Conservation (phyloP, 1,140 invertebrate genomes). For the Eriosoma lanigerum region DNA sequence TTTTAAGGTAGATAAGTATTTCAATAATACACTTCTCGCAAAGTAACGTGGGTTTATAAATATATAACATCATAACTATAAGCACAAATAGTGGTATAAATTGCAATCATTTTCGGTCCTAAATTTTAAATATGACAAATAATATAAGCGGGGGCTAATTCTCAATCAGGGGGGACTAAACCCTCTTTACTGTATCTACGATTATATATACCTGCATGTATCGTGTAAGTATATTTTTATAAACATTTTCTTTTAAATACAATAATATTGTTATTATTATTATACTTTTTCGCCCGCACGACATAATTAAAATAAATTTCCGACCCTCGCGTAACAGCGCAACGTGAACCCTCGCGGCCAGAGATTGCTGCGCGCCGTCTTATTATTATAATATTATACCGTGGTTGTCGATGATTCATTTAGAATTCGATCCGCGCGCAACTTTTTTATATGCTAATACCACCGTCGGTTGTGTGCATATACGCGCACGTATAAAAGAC, state of each 20-base stretch:
- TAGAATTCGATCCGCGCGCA: constrained; percentile 4
- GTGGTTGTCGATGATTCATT: constrained; percentile 35
- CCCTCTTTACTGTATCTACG: no score
- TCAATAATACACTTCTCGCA: no score
- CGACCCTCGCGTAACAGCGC: background rate
- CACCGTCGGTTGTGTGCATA: background rate
- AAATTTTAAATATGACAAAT: no score
- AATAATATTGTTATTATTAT: background rate
- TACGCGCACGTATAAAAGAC: background rate
- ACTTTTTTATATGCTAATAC: constrained; percentile 41
- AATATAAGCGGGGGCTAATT: no score
- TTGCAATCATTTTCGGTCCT: no score
- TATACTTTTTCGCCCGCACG: background rate
- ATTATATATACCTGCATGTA: no score
- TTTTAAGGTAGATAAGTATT: no score
- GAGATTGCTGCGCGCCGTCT: background rate
- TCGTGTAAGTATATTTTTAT: background rate
- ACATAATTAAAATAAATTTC: constrained; percentile 45
- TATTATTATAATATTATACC: background rate
- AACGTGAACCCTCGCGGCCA: constrained; percentile 4
- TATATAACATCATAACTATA: no score
- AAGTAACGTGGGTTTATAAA: constrained; percentile 33
- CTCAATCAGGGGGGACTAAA: no score
- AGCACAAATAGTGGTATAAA: no score
- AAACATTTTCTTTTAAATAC: no score